Evolutionary conservation across 2,888 invertebrate genomes (phyloP), one percentile per base, ranked within the genome.

Genomic region (Standfussiana lucernea): DNA sequence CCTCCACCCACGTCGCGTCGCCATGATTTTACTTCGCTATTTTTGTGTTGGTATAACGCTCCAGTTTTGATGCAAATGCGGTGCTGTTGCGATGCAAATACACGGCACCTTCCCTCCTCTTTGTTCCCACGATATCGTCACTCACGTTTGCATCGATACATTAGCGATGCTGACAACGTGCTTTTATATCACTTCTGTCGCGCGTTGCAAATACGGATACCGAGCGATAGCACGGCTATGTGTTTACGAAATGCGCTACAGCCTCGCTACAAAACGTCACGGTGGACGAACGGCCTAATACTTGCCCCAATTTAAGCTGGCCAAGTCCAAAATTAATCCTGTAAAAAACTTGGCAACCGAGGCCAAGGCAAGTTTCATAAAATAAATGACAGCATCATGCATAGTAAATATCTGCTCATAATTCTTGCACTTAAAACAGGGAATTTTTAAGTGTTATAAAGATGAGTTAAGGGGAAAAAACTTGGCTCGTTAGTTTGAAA

Each of bases 321-420:
- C 72, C 68, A 77, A 86, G 86, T 83, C 68, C 62, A 72, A 76
- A 79, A 86, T 86, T 88, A 86, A 86, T 88, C 75, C 77, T 61
- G 72, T 75, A 86, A 81, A 75, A 85, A 86, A 84, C 82, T 87
- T 88, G 82, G 89, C 85, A 87, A 76, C 75, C 56, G 50, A 77
- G 66, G 21, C 64, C 13, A 65, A 59, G 69, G 32, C 69, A 72
- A 77, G 47, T 72, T 77, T 80, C 65, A 56, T 67, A 65, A 80
- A 80, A 86, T 86, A 81, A 75, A 88, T 76, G 79, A 81, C 75
- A 78, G 78, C 24, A 79, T 67, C 77, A 83, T 86, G 84, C 86
- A 86, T 88, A 86, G 74, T 84, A 88, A 86, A 86, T 88, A 86
- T 64, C 42, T 66, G 13, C 15, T 62, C 75, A 84, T 87, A 79